These are phyloP conservation scores for Odontophorus gujanensis DNA, from an alignment of 2,113 vertebrate genomes.

Conservation along the genomic window DNA sequence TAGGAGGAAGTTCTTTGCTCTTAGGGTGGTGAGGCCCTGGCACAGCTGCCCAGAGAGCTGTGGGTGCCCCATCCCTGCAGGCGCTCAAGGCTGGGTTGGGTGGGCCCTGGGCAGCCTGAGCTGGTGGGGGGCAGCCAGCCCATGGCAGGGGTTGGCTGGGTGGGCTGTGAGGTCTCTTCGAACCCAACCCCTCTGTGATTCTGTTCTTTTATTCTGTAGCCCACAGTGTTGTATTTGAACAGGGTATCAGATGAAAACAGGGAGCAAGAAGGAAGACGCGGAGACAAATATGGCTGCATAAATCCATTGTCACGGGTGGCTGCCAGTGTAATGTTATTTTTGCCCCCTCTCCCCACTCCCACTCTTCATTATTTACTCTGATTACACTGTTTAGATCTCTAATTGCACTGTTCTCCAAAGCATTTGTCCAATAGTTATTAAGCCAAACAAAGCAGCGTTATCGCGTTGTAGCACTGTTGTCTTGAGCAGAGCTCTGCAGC, in stretches of 20 bases:
- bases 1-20: not conserved
- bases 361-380: not conserved
- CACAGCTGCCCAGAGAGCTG: not conserved
- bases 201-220: not conserved
- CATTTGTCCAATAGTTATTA: not conserved
- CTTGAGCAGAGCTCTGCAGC: not conserved
- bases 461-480: not conserved
- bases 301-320: not conserved
- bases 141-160: not conserved
- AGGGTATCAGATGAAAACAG: fast-evolving
- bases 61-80: too few species aligned
- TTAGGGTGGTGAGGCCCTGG: not conserved
- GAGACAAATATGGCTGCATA: not conserved
- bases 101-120: not conserved
- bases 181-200: not conserved
- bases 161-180: not conserved
- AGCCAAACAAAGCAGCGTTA: not conserved
- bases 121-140: not conserved
- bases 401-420: not conserved
- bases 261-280: not conserved
- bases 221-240: not conserved
- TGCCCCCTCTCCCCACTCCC: not conserved
- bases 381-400: not conserved
- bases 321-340: not conserved
- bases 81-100: not conserved